Percentiles rank a stretch among this genome's conserved stretches.
Evolutionary conservation across 2,888 invertebrate species (phyloP).

Genomic region (Dione juno): DNA sequence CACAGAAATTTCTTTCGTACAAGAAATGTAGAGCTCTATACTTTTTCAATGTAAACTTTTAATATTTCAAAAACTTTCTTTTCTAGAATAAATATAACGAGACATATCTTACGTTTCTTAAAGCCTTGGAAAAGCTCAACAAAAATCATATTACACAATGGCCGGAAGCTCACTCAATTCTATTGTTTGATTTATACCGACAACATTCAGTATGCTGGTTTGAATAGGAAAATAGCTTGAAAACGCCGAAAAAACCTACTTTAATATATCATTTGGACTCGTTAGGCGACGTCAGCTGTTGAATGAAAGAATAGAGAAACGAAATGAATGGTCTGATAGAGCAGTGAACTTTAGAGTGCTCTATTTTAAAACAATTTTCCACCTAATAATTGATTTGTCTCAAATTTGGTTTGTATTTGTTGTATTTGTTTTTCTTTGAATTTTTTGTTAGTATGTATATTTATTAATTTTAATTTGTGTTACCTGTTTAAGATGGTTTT

Average conservation of each 20-base stretch:
- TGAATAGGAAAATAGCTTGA: slow-evolving; percentile 42
- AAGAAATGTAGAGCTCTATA: background rate
- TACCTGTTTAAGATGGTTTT: too few species aligned
- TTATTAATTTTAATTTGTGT: background rate
- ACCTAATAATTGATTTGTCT: slow-evolving; percentile 6
- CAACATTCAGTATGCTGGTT: slow-evolving; percentile 41
- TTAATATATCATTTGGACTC: slow-evolving; percentile 49
- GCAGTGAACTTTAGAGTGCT: slow-evolving; percentile 31
- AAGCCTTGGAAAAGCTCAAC: slow-evolving; percentile 32
- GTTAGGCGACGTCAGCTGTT: slow-evolving; percentile 45
- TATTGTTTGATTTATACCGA: slow-evolving; percentile 42
- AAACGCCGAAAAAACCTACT: slow-evolving; percentile 41
- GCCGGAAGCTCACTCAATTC: slow-evolving; percentile 29
- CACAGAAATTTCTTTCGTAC: background rate
- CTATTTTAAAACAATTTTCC: slow-evolving; percentile 25
- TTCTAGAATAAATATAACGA: background rate
- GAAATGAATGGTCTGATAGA: slow-evolving; percentile 45
- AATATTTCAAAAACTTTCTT: background rate
- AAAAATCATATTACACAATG: slow-evolving; percentile 36
- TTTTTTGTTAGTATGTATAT: background rate
- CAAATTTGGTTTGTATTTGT: background rate
- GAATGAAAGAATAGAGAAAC: slow-evolving; percentile 44
- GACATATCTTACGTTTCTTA: slow-evolving; percentile 1
- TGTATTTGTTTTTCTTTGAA: too few species aligned
- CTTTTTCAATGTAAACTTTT: background rate